A percentile compares a stretch with the other conserved stretches of the same genome.
Conservation (phyloP, 2,113 vertebrate species). For the Nibea albiflora region DNA sequence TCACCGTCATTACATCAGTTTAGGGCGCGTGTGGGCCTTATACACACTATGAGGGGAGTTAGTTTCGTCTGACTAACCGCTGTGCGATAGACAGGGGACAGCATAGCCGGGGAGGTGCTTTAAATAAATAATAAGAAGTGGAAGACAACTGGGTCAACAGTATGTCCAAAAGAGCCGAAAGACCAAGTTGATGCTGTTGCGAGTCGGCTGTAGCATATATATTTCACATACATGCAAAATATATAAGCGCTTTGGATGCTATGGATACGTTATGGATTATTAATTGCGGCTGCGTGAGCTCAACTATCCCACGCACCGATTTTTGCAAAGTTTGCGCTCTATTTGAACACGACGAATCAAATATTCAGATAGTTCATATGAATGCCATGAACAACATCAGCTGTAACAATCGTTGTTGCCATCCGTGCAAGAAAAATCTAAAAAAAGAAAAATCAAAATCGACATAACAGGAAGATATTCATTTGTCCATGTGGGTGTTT, state of each 20-base stretch:
- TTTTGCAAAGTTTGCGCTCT: not conserved
- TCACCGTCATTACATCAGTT: slow-evolving; percentile 87
- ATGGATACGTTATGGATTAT: not conserved
- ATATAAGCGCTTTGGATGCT: not conserved
- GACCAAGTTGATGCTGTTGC: not conserved
- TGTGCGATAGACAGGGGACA: slow-evolving; percentile 49
- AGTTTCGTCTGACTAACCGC: slow-evolving; percentile 61
- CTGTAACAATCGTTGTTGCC: too few relatives aligned
- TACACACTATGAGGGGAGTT: slow-evolving; percentile 64
- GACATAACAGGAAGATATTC: not conserved
- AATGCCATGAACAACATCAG: not conserved
- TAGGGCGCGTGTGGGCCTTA: slow-evolving; percentile 86
- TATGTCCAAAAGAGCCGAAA: slow-evolving; percentile 1
- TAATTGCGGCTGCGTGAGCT: not conserved
- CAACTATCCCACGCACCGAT: not conserved
- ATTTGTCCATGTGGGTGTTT: not conserved
- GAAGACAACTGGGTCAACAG: slow-evolving; percentile 48
- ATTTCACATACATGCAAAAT: not conserved
- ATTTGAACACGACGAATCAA: too few relatives aligned
- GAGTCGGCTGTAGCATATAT: not conserved
- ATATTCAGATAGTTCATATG: too few relatives aligned
- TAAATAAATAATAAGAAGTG: slow-evolving; percentile 40
- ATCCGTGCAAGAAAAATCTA: not conserved
- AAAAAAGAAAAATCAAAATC: not conserved
- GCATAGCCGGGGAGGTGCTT: slow-evolving; percentile 14